These are phyloP conservation scores for Gastrophysa polygoni DNA, from an alignment of 2,888 invertebrate species.

Conservation along the genomic window DNA sequence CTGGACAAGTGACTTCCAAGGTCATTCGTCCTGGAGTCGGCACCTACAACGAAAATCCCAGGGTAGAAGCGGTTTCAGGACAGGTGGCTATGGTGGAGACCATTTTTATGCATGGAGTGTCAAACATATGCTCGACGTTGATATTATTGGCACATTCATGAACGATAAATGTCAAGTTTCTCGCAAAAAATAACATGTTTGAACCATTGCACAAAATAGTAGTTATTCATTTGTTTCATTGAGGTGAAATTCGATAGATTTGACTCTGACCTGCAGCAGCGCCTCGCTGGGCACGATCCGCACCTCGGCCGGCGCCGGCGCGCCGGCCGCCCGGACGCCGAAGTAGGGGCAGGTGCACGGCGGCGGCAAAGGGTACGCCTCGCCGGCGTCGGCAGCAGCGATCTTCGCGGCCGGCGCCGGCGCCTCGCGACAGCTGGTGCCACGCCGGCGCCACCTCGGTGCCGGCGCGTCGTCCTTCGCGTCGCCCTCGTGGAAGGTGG, in stretches of 20 bases:
- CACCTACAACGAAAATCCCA: not conserved
- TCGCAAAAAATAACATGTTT: too few relatives aligned
- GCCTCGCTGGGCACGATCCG: conserved; percentile 59
- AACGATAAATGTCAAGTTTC: too few relatives aligned
- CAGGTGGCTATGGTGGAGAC: too few relatives aligned
- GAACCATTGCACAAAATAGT: too few relatives aligned
- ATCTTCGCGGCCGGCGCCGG: not conserved
- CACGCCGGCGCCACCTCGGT: conserved; percentile 54
- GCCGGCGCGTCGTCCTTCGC: conserved; percentile 53
- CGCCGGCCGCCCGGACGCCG: conserved; percentile 67
- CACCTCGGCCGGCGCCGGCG: conserved; percentile 47
- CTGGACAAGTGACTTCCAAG: conserved; percentile 49
- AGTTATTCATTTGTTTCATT: too few relatives aligned
- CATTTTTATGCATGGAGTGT: too few relatives aligned
- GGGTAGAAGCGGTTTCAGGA: too few relatives aligned
- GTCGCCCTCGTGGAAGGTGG: conserved; percentile 61
- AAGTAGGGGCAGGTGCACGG: conserved; percentile 85
- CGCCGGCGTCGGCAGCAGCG: conserved; percentile 38
- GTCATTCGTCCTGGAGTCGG: conserved; percentile 35
- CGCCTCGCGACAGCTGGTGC: conserved; percentile 59
- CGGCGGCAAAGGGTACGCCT: conserved; percentile 67
- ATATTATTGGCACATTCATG: too few relatives aligned
- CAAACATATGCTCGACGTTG: too few relatives aligned
- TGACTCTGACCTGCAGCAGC: conserved; percentile 31
- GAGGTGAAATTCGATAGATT: conserved; percentile 17